Base-by-base conservation (phyloP, 2,797 vertebrate genomes). In the Syngnathus rostellatus region DNA sequence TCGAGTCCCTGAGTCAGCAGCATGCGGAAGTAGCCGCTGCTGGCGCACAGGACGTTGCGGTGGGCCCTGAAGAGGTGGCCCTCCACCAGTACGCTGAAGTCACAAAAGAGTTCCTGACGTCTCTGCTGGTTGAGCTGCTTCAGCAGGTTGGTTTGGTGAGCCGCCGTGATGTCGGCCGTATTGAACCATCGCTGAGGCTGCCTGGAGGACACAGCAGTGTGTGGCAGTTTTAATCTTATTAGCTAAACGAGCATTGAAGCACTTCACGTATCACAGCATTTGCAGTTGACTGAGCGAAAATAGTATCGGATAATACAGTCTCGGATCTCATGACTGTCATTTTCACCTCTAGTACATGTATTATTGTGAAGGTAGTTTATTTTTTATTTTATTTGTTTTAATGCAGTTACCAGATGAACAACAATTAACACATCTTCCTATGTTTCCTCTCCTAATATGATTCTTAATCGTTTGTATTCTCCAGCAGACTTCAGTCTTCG, bases 11-110 rank as follows among this genome's bases (percentile, higher is more conserved):
- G 95, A 0, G 94, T 94, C 25, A 98, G 89, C 71, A 99, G 88
- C 97, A 99, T 98, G 68, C 95, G 95, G 87, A 98, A 99, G 82
- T 99, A 99, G 77, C 97, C 97, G 0, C 97, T 98, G 81, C 95
- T 96, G 74, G 94, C 96, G 6, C 95, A 99, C 31, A 98, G 73
- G 53, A 99, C 92, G 60, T 99, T 99, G 40, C 96, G 93, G 72
- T 99, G 97, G 0, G 97, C 96, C 73, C 91, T 92, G 86, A 99
- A 99, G 78, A 95, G 91, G 81, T 94, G 94, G 3, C 94, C 95
- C 87, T 96, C 95, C 5, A 99, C 95, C 76, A 97, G 76, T 71
- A 99, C 93, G 8, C 77, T 94, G 90, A 95, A 99, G 85, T 99
- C 97, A 14, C 97, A 99, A 85, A 99, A 99, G 0, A 98, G 88